Conservation (phyloP, 1,140 invertebrate genomes). For the Anthonomus grandis region DNA sequence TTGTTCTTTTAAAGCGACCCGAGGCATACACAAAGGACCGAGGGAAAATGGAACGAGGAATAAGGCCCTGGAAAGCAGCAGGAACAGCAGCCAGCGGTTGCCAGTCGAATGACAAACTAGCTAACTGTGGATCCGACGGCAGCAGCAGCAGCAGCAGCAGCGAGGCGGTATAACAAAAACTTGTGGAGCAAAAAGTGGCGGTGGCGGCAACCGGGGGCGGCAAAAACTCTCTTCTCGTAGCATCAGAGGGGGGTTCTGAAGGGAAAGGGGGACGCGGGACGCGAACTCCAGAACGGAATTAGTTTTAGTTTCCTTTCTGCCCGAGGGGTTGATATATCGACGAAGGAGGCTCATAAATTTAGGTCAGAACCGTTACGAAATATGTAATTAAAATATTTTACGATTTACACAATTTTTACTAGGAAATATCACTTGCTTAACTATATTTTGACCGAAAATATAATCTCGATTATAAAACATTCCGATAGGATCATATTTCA, state of each 20-base stretch:
- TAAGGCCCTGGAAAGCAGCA: no score
- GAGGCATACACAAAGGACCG: slow-evolving; percentile 3
- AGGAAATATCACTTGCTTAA: no score
- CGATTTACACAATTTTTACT: no score
- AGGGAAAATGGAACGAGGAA: slow-evolving; percentile 8
- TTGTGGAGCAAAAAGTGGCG: slow-evolving; percentile 28
- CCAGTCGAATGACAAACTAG: slow-evolving; percentile 48
- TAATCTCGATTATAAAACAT: no score
- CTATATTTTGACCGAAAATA: no score
- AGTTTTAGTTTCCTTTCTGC: slow-evolving; percentile 29
- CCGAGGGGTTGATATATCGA: slow-evolving; percentile 13
- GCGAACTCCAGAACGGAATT: slow-evolving; percentile 31
- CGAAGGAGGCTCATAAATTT: slow-evolving; percentile 15
- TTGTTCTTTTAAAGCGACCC: slow-evolving; percentile 3
- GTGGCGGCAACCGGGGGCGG: slow-evolving; percentile 27
- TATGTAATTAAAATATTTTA: no score
- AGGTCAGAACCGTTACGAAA: no score
- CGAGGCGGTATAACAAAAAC: no score
- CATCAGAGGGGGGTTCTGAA: slow-evolving; percentile 22
- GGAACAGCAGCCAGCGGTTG: slow-evolving; percentile 34
- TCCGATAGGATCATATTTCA: no score
- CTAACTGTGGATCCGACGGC: slow-evolving; percentile 48
- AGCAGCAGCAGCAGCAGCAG: slow-evolving; percentile 31
- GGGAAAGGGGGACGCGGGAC: slow-evolving; percentile 9
- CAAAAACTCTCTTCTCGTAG: slow-evolving; percentile 33